These are phyloP conservation scores for Liparis tanakae DNA, from an alignment of 2,797 vertebrate species.

Conservation along the genomic window DNA sequence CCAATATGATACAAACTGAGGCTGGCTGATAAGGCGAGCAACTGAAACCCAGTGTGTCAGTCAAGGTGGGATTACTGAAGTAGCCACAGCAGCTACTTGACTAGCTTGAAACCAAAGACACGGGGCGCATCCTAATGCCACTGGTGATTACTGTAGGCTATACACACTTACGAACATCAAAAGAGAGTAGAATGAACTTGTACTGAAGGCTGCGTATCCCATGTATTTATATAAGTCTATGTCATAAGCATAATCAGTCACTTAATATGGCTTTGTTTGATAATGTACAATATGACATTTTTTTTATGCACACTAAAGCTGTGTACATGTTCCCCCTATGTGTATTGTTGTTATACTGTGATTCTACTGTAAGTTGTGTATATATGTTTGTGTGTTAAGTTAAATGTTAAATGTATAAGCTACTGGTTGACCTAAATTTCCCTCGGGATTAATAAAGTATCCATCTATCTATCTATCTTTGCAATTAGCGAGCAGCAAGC, in stretches of 20 bases:
- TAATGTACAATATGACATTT: no score
- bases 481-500: slow-evolving; percentile 13
- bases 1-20: slow-evolving; percentile 65
- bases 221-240: background rate
- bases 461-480: no score
- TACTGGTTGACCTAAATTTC: no score
- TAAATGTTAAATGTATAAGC: no score
- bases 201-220: no score
- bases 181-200: background rate
- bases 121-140: background rate
- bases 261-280: background rate
- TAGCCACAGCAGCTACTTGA: slow-evolving; percentile 12
- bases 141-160: slow-evolving; percentile 4
- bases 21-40: slow-evolving; percentile 54
- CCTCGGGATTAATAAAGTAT: no score
- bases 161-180: background rate
- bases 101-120: slow-evolving; percentile 8
- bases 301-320: no score
- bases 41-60: slow-evolving; percentile 37
- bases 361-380: no score
- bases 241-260: slow-evolving; percentile 7
- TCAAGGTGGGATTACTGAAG: slow-evolving; percentile 38
- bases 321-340: no score
- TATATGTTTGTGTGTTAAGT: no score
- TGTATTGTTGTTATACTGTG: no score